Conservation (phyloP, 2,888 invertebrate species). For the Entomobrya multifasciata region DNA sequence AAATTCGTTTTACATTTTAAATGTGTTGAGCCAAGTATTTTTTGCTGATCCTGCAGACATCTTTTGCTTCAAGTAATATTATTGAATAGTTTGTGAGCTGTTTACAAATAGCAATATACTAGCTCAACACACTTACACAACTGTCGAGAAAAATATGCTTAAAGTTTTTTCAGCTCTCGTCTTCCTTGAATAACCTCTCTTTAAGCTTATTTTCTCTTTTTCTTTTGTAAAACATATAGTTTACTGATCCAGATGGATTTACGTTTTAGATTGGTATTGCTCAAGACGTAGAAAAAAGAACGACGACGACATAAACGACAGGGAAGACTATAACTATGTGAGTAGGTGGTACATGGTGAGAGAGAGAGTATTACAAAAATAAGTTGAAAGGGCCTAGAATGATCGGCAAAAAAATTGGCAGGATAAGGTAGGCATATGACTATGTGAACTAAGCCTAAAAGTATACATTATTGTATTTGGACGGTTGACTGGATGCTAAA, state of each 20-base stretch:
- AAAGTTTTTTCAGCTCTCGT: background rate
- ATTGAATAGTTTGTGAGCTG: conserved; percentile 45
- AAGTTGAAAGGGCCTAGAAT: conserved; percentile 21
- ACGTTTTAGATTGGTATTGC: conserved; percentile 23
- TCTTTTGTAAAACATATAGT: background rate
- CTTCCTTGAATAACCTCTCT: background rate
- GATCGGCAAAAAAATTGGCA: conserved; percentile 34
- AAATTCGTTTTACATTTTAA: conserved; percentile 38
- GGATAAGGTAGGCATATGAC: conserved; percentile 9
- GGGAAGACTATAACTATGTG: background rate
- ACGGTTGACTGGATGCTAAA: conserved; percentile 61
- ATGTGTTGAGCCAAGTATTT: conserved; percentile 2
- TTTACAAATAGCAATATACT: conserved; percentile 42
- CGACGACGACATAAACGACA: conserved; percentile 14
- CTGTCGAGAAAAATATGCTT: too few species aligned
- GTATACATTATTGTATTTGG: conserved; percentile 9
- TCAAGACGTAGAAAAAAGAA: too few species aligned
- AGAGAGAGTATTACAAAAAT: background rate
- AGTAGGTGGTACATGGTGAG: background rate
- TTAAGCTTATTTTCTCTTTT: conserved; percentile 2
- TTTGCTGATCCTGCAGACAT: conserved; percentile 40
- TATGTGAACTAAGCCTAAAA: background rate
- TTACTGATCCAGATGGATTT: conserved; percentile 20
- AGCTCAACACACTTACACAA: too few species aligned
- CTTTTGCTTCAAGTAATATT: conserved; percentile 11